These are phyloP conservation scores for Chromobotia macracanthus DNA, from an alignment of 2,797 vertebrate genomes.

Conservation along the genomic window DNA sequence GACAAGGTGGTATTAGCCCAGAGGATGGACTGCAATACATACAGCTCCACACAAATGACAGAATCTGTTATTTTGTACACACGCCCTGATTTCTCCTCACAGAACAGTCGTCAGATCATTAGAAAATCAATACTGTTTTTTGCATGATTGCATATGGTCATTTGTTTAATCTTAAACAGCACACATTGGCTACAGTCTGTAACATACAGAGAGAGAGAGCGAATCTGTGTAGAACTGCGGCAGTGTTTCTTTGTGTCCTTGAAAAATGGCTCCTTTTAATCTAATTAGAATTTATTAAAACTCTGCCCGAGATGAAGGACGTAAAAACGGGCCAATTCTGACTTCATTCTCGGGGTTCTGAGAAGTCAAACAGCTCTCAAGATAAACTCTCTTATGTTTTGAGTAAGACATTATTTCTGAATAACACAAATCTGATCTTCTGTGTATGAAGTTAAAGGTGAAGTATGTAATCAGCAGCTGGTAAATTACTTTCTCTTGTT, in stretches of 20 bases:
- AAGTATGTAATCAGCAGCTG: background rate
- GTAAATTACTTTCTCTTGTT: too few species aligned
- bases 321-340: conserved; percentile 58
- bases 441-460: background rate
- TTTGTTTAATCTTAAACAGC: conserved; percentile 45
- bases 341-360: conserved; percentile 41
- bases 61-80: conserved; percentile 50
- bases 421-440: background rate
- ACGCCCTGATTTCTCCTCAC: conserved; percentile 23
- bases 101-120: conserved; percentile 38
- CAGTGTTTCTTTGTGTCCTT: conserved; percentile 66
- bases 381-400: background rate
- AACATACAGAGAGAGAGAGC: conserved; percentile 58
- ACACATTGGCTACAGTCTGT: conserved; percentile 34
- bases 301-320: conserved; percentile 70
- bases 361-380: conserved; percentile 23
- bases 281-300: conserved; percentile 76
- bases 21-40: conserved; percentile 52
- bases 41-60: conserved; percentile 40
- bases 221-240: conserved; percentile 49
- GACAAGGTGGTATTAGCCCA: conserved; percentile 51
- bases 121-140: conserved; percentile 62
- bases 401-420: conserved; percentile 2
- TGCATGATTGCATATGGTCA: conserved; percentile 41
- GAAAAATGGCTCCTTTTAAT: conserved; percentile 64